Conservation (phyloP, 2,113 vertebrate genomes). For the Podarcis raffonei region DNA sequence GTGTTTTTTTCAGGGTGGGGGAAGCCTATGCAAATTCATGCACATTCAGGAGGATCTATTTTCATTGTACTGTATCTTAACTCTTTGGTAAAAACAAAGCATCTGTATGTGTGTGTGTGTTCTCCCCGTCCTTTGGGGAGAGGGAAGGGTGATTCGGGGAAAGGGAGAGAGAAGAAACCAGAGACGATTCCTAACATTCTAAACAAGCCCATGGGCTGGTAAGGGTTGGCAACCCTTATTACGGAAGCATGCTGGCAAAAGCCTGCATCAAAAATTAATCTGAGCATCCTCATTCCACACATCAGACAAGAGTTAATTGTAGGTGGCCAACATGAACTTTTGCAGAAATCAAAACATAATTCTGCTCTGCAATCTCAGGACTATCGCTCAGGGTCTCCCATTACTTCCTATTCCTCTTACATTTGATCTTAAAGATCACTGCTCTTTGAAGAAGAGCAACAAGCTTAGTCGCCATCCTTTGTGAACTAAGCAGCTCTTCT, state of each 20-base stretch:
- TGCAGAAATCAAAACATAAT: background rate
- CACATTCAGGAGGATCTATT: too few relatives aligned
- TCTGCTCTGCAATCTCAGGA: background rate
- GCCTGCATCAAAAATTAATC: background rate
- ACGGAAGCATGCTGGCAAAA: background rate
- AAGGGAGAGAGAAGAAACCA: too few relatives aligned
- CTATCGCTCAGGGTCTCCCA: background rate
- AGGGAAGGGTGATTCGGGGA: too few relatives aligned
- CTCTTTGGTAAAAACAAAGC: too few relatives aligned
- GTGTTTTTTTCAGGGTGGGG: too few relatives aligned
- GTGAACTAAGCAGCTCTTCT: background rate
- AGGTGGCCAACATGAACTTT: background rate
- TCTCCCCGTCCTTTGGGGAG: too few relatives aligned
- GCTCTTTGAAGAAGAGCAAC: background rate
- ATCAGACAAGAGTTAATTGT: background rate
- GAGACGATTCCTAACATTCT: too few relatives aligned
- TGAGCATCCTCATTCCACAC: background rate
- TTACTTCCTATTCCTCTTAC: background rate
- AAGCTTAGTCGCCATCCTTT: background rate
- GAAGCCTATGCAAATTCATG: too few relatives aligned
- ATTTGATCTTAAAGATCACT: background rate
- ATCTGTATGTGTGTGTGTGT: too few relatives aligned
- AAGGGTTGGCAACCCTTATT: background rate
- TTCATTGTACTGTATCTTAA: too few relatives aligned
- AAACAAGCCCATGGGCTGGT: too few relatives aligned